phyloP scores from a whole-genome alignment of 2,113 vertebrate species.

The Brachypteracias leptosomus region DNA sequence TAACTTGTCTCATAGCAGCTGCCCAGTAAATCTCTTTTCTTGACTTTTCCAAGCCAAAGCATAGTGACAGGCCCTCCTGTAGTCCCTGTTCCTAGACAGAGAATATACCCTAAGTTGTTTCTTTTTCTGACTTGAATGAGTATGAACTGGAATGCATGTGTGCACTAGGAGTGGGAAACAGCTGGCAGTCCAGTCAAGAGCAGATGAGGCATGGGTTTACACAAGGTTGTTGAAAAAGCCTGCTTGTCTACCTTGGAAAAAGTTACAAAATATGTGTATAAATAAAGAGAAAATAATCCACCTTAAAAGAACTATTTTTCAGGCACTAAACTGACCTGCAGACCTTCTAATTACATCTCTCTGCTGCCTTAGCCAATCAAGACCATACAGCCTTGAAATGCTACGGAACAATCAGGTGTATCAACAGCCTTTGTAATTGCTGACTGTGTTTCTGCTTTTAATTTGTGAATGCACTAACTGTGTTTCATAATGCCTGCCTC shows the following conservation, averaged over 20 bases:
- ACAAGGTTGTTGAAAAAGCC: background rate
- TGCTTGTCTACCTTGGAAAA: background rate
- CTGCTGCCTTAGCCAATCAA: background rate
- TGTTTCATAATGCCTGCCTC: background rate
- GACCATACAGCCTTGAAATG: background rate
- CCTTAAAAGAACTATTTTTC: background rate
- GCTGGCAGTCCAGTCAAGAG: background rate
- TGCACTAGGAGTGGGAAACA: background rate
- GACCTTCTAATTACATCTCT: background rate
- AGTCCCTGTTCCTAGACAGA: background rate
- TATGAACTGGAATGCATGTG: background rate
- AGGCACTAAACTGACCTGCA: background rate
- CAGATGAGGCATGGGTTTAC: background rate
- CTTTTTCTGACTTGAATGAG: background rate
- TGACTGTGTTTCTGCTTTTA: conserved; percentile 27
- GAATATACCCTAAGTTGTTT: background rate
- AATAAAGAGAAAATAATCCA: background rate
- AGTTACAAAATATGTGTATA: background rate
- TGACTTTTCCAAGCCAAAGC: background rate
- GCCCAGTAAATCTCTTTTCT: background rate
- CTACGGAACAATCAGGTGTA: background rate
- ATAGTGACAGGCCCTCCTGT: background rate
- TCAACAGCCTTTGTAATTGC: conserved; percentile 1
- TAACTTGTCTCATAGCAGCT: background rate
- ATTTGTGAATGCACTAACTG: background rate